Evolutionary conservation across 1,140 invertebrate species (phyloP).

Genomic region (Ruditapes philippinarum): DNA sequence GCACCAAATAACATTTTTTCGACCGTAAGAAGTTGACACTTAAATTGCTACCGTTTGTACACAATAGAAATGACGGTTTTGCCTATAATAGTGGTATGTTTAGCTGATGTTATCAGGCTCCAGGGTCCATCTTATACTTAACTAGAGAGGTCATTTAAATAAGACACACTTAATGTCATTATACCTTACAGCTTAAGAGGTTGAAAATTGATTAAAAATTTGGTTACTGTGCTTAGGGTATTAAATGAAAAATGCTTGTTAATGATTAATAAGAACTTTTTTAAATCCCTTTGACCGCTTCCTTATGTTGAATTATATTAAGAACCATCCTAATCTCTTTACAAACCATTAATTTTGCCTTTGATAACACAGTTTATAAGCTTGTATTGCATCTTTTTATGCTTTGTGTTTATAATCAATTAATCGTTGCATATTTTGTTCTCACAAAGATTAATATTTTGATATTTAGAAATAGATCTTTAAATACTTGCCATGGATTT

Average conservation of each 20-base stretch:
- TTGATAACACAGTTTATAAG: not conserved
- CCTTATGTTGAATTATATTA: not conserved
- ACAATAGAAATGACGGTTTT: not conserved
- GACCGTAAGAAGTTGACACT: not conserved
- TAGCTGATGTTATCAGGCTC: not conserved
- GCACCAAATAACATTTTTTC: not conserved
- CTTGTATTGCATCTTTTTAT: not conserved
- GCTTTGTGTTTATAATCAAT: not conserved
- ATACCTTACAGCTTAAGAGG: not conserved
- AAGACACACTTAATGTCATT: not conserved
- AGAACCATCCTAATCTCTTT: not conserved
- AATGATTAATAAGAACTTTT: not conserved
- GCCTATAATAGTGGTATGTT: not conserved
- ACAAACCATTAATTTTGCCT: not conserved
- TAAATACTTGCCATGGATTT: too few species aligned
- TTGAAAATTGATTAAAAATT: not conserved
- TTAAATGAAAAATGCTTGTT: not conserved
- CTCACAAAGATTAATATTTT: too few species aligned
- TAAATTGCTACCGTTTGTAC: constrained; percentile 13
- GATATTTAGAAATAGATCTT: too few species aligned
- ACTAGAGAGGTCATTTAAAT: not conserved
- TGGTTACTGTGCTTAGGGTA: not conserved
- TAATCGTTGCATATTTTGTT: too few species aligned
- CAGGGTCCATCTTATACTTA: not conserved
- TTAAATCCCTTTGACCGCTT: not conserved